phyloP scores from a whole-genome alignment of 1,140 invertebrate species.

The Radopholus similis region DNA sequence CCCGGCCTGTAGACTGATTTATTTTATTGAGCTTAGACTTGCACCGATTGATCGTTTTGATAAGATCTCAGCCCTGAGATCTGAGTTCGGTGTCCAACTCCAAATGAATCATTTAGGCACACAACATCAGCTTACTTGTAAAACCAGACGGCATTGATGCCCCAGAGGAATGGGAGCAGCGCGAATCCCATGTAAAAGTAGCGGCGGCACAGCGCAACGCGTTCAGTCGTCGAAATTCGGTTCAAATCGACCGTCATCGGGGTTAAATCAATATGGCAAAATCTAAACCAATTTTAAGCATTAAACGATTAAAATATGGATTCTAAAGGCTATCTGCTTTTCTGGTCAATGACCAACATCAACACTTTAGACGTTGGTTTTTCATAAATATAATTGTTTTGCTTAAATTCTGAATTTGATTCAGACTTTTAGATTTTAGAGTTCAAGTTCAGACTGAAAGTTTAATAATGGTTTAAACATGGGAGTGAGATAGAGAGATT shows the following conservation, averaged over 20 bases:
- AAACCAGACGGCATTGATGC: slow-evolving; percentile 4
- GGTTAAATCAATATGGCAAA: no score
- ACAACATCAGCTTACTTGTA: neutral
- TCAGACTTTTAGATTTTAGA: no score
- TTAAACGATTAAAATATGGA: neutral
- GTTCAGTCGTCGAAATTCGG: neutral
- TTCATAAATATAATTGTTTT: no score
- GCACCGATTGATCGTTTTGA: neutral
- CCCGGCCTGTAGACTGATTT: no score
- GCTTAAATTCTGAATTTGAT: neutral
- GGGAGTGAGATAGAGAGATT: no score
- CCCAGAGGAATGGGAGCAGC: neutral
- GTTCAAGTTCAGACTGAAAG: no score
- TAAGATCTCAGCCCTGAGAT: neutral
- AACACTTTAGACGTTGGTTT: no score
- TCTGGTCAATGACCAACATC: no score
- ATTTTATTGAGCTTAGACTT: neutral
- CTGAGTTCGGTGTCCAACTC: neutral
- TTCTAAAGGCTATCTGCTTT: no score
- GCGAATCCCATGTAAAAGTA: neutral
- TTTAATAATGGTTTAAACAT: no score
- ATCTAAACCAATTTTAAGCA: neutral
- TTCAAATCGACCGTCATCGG: neutral
- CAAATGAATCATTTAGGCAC: neutral
- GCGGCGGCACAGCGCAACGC: neutral